Percentiles rank a stretch among this genome's conserved stretches.
Evolutionary conservation across 2,113 vertebrate species (phyloP).

Genomic region (Chiloscyllium plagiosum): DNA sequence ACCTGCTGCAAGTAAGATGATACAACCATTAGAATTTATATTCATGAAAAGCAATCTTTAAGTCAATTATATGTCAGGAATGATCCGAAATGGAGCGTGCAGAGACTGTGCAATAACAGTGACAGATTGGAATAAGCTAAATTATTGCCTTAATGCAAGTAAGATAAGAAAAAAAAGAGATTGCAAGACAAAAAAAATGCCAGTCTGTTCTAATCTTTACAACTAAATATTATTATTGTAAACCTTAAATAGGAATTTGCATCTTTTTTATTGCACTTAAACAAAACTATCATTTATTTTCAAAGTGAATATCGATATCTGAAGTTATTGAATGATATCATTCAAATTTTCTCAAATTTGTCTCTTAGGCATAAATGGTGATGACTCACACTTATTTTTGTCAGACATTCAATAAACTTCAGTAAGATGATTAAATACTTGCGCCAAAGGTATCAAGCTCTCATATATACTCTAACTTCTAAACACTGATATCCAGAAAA

Average conservation of each 20-base stretch:
- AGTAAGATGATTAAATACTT: neutral
- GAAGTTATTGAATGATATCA: neutral
- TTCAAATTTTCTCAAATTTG: neutral
- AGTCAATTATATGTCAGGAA: neutral
- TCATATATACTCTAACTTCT: neutral
- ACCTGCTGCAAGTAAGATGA: neutral
- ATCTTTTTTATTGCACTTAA: neutral
- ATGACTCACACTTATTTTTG: neutral
- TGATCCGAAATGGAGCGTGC: neutral
- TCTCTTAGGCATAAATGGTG: neutral
- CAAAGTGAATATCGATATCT: neutral
- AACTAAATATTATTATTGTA: neutral
- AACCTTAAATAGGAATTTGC: neutral
- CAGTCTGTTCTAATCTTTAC: neutral
- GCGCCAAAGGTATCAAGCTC: neutral
- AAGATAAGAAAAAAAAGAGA: neutral
- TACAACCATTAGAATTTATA: constrained; percentile 9
- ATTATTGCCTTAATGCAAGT: constrained; percentile 1
- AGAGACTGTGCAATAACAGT: neutral
- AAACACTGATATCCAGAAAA: neutral
- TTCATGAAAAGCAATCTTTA: neutral
- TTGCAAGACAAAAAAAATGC: neutral
- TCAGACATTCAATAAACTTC: neutral
- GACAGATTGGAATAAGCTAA: neutral
- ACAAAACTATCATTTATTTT: neutral